phyloP scores from a whole-genome alignment of 2,888 invertebrate species.

The Tenodera sinensis region DNA sequence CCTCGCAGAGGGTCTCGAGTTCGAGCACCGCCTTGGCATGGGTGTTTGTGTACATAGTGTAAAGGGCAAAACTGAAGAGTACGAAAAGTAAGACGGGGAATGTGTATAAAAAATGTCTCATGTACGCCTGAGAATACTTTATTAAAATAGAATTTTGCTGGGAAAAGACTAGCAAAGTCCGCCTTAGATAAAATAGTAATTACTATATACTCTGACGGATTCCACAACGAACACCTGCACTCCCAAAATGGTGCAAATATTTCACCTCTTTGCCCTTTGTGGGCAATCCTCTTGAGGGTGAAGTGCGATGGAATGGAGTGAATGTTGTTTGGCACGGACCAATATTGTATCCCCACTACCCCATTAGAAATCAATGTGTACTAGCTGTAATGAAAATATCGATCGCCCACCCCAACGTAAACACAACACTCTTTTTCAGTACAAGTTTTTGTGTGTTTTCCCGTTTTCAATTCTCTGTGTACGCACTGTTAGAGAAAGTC shows the following conservation, averaged over 20 bases:
- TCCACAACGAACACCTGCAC: not conserved
- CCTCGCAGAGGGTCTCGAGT: too few species aligned
- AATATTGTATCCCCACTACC: not conserved
- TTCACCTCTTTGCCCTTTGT: not conserved
- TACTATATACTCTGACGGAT: not conserved
- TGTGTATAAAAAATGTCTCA: too few species aligned
- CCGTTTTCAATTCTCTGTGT: not conserved
- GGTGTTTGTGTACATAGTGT: too few species aligned
- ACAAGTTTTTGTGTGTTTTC: not conserved
- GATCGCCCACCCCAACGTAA: not conserved
- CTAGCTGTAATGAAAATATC: not conserved
- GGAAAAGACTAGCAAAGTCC: too few species aligned
- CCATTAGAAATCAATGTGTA: conserved; percentile 1
- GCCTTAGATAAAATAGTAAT: too few species aligned
- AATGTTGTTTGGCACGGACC: not conserved
- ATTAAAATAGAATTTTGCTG: too few species aligned
- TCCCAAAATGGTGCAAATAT: not conserved
- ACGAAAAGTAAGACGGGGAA: too few species aligned
- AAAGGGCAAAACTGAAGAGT: too few species aligned
- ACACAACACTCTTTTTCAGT: not conserved
- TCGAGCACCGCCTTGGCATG: too few species aligned
- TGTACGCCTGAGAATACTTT: too few species aligned
- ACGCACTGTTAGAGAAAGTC: not conserved
- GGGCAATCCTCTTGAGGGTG: not conserved
- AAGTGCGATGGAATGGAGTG: not conserved